Evolutionary conservation across 2,888 invertebrate species (phyloP).

Genomic region (Phasia obesa): DNA sequence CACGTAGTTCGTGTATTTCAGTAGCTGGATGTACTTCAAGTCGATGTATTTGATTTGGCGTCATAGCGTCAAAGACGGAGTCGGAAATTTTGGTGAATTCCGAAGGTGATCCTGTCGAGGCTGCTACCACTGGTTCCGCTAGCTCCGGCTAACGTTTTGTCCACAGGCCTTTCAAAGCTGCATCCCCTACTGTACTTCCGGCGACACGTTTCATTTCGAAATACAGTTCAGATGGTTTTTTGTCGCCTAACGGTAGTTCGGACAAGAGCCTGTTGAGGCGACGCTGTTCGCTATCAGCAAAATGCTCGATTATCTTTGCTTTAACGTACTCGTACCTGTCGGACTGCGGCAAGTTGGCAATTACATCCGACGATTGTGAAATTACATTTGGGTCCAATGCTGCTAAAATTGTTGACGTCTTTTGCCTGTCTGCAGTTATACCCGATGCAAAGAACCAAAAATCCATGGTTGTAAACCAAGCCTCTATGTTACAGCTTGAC

Average conservation of each 20-base stretch:
- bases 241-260: slow-evolving; percentile 4
- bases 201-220: no score
- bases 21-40: no score
- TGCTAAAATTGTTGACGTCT: no score
- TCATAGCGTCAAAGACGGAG: slow-evolving; percentile 34
- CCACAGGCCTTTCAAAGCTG: slow-evolving; percentile 36
- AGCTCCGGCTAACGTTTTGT: slow-evolving; percentile 31
- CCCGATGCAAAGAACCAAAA: no score
- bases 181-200: slow-evolving; percentile 30
- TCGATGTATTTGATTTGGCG: slow-evolving; percentile 25
- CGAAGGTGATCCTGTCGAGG: slow-evolving; percentile 13
- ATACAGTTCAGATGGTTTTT: no score
- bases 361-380: no score
- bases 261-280: slow-evolving; percentile 9
- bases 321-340: slow-evolving; percentile 4
- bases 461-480: no score
- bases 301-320: slow-evolving; percentile 3
- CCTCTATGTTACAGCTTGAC: no score
- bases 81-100: slow-evolving; percentile 42
- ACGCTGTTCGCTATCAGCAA: slow-evolving; percentile 5
- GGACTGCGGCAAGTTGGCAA: slow-evolving; percentile 4
- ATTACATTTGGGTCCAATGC: no score
- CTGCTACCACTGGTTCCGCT: slow-evolving; percentile 32
- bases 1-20: no score
- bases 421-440: no score